Conservation (phyloP, 2,888 invertebrate genomes). For the Crossocerus cetratus region DNA sequence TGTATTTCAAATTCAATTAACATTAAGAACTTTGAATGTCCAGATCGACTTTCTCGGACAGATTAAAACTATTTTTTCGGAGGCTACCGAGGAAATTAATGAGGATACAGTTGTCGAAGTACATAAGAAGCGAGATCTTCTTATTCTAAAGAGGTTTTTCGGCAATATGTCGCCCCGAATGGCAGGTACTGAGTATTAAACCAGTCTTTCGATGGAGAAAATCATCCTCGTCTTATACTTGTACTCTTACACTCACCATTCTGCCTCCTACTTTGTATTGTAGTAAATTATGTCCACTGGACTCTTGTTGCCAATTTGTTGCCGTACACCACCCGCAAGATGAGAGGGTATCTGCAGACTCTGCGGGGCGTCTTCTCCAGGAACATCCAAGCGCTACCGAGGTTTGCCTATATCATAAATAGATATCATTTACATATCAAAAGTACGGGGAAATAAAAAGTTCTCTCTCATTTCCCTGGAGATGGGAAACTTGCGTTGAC, state of each 20-base stretch:
- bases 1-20: not conserved
- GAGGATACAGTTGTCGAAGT: not conserved
- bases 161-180: not conserved
- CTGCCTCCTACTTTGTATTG: not conserved
- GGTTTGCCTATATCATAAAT: not conserved
- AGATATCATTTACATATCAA: not conserved
- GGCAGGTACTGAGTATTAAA: not conserved
- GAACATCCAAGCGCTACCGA: not conserved
- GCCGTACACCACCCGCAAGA: not conserved
- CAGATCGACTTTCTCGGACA: not conserved
- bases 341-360: not conserved
- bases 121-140: not conserved
- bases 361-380: not conserved
- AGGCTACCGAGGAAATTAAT: not conserved
- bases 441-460: not conserved
- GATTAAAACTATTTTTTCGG: not conserved
- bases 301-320: not conserved
- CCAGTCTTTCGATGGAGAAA: not conserved
- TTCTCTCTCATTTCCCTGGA: not conserved
- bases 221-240: too few relatives aligned
- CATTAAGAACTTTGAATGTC: not conserved
- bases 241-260: not conserved
- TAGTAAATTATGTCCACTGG: slow-evolving; percentile 16
- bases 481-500: slow-evolving; percentile 6
- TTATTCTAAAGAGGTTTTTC: not conserved